Percentiles rank a stretch among this genome's conserved stretches.
phyloP scores from a whole-genome alignment of 2,888 invertebrate species.

The Synanthedon tipuliformis region DNA sequence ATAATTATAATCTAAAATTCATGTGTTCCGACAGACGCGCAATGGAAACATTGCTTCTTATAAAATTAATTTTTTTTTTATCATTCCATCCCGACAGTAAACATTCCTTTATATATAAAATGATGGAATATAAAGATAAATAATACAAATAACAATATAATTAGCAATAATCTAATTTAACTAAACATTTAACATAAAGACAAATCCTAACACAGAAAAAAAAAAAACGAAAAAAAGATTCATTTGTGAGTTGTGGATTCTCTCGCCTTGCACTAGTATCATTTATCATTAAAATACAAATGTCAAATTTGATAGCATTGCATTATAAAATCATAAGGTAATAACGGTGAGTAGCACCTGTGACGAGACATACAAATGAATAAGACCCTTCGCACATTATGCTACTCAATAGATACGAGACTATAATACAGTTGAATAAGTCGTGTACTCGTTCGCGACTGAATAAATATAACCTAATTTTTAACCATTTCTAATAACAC shows the following conservation, averaged over 20 bases:
- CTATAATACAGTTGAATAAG: no score
- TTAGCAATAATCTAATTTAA: conserved; percentile 61
- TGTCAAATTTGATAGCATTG: conserved; percentile 14
- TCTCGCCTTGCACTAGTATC: conserved; percentile 23
- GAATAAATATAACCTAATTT: no score
- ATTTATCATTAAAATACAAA: conserved; percentile 2
- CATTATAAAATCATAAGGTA: conserved; percentile 16
- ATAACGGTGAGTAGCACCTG: conserved; percentile 41
- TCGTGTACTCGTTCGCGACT: no score
- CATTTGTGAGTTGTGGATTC: conserved; percentile 31
- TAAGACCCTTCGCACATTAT: conserved; percentile 3
- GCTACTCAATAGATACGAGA: no score
- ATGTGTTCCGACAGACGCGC: conserved; percentile 21
- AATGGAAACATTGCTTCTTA: conserved; percentile 26
- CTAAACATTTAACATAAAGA: conserved; percentile 64
- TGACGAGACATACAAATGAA: conserved; percentile 17
- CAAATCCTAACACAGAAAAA: conserved; percentile 54
- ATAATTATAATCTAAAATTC: not conserved
- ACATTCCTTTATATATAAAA: conserved; percentile 39
- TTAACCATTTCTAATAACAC: no score
- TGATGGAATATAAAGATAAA: conserved; percentile 64
- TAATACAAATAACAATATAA: conserved; percentile 62
- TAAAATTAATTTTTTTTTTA: no score
- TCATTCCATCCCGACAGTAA: conserved; percentile 22
- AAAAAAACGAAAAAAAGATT: conserved; percentile 50